Evolutionary conservation across 1,140 invertebrate genomes (phyloP).

Genomic region (Drosophila watanabei): DNA sequence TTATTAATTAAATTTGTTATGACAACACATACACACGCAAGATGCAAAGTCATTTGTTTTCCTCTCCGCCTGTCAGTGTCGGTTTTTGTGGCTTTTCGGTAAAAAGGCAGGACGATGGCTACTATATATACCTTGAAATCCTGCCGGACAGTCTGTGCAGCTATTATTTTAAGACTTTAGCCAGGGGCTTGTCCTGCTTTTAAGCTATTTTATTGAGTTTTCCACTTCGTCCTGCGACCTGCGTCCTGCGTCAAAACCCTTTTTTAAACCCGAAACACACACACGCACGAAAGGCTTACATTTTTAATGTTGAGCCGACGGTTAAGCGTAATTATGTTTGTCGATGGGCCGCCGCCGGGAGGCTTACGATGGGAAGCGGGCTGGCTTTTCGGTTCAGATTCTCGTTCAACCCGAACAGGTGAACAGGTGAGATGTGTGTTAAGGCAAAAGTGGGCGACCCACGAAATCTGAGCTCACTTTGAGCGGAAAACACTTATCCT

Average conservation of each 20-base stretch:
- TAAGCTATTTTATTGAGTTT: constrained; percentile 63
- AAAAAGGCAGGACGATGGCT: constrained; percentile 2
- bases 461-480: constrained; percentile 19
- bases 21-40: constrained; percentile 41
- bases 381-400: constrained; percentile 22
- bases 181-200: constrained; percentile 30
- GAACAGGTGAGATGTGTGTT: constrained; percentile 10
- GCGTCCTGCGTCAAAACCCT: constrained; percentile 17
- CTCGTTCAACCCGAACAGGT: constrained; percentile 26
- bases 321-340: constrained; percentile 63
- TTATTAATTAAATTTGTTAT: constrained; percentile 83
- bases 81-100: constrained; percentile 13
- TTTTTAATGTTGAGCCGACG: constrained; percentile 55
- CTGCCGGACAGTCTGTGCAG: constrained; percentile 28
- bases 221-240: constrained; percentile 3
- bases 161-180: constrained; percentile 65
- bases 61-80: constrained; percentile 1
- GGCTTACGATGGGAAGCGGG: background rate
- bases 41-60: constrained; percentile 52
- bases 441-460: constrained; percentile 8
- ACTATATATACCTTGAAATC: constrained; percentile 6
- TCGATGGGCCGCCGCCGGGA: constrained; percentile 12
- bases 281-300: constrained; percentile 33
- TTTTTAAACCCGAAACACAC: constrained; percentile 20
- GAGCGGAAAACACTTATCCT: constrained; percentile 16